Base-by-base conservation (phyloP, 2,797 vertebrate genomes). In the Anisognathus igniventris region DNA sequence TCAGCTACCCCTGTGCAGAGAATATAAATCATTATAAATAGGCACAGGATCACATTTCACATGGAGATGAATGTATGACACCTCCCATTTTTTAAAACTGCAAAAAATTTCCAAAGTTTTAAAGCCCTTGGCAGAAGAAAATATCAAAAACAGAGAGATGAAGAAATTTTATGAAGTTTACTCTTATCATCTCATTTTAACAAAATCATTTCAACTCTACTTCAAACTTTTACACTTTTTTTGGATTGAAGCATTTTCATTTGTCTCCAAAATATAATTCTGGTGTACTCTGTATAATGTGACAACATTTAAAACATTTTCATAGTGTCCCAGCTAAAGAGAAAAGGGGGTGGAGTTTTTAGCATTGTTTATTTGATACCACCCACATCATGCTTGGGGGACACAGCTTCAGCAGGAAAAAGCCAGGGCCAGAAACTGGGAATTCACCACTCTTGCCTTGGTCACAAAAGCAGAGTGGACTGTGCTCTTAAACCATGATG, bases 331-430 rank as follows among this genome's bases (percentile, higher is more conserved):
- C 8, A 15, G 12, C 27, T 37, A 50, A 30, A 84, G 61, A 42
- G 53, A 66, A 71, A 66, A 66, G 8, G 27, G 23, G 9, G 6
- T 22, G 15, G 12, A 66, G 22, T 12, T 50, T 50, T 66, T 50
- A 50, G 27, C 4, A 4, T 18, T 37, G 22, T 66, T 66, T 58
- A 58, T 50, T 31, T 0, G 0, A 28, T 50, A 74, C 6, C 14
- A 66, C 14, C 14, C 23, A 44, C 12, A 58, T 23, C 14, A 66
- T 19, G 1, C 0, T 12, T 27, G 27, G 4, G 22, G 14, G 18
- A 11, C 27, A 35, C 1, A 9, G 27, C 70, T 57, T 42, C 0
- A 0, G 7, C 12, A 27, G 37, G 31, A 58, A 74, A 50, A 57
- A 50, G 22, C 31, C 14, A n/a, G 6, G 11, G 42, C 22, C 61